Evolutionary conservation across 2,888 invertebrate genomes (phyloP), one percentile per base, ranked within the genome.

Genomic region (Sabatieria punctata): DNA sequence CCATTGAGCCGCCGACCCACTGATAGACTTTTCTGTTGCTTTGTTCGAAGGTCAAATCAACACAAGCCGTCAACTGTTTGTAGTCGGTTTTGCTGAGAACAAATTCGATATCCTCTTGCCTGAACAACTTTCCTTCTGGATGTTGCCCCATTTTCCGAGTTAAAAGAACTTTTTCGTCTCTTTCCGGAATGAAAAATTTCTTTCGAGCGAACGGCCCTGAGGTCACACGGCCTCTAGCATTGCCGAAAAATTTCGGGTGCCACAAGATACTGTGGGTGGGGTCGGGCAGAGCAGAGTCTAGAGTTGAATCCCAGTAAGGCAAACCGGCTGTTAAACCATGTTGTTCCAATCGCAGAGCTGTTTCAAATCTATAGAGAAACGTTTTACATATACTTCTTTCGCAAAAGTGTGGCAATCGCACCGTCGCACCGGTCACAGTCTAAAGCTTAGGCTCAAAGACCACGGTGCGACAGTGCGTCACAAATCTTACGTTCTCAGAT

Each of bases 1-100:
- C 3, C 47, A 47, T 47, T 3, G 46, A 23, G 3, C 47, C 47
- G n/a, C 47, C 47, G 21, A 47, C 33, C 47, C 47, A 47, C 22
- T 47, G 45, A 38, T 47, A 36, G 3, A 47, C 36, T 15, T 23
- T 15, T n/a, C 47, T 19, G 26, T 27, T 47, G 22, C 23, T 25
- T 18, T 35, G 41, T 35, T 47, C 47, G 19, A 47, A 15, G 15
- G 23, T 22, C 26, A 47, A 24, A 47, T 47, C 47, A 25, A 47
- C 21, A 24, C 47, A 47, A 15, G 47, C 47, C 8, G 47, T 45
- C 21, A 47, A 22, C 15, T 47, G 21, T 26, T 26, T 19, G 24
- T 30, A 47, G 15, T 22, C 13, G 15, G 23, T 6, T 6, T 23
- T 35, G 21, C 23, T 19, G 8, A 38, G 18, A n/a, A 44, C n/a